Evolutionary conservation across 2,888 invertebrate genomes (phyloP), one percentile per base, ranked within the genome.

Genomic region (Dinocampus coccinellae): DNA sequence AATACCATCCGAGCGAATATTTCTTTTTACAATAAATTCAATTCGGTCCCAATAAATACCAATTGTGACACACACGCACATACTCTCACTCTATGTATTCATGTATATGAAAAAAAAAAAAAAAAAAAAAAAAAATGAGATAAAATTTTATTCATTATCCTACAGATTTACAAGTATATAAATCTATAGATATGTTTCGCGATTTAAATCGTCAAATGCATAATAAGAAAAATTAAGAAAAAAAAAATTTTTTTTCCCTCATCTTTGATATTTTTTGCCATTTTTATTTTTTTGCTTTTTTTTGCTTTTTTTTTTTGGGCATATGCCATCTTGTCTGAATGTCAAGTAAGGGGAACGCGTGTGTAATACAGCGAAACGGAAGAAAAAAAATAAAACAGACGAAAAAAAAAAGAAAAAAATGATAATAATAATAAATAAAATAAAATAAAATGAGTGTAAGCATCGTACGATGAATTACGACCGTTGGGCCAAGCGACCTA

Each of bases 391-490:
- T 11, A 39, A 39, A 39, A 13, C 39, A 13, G n/a, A 13, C 39
- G n/a, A 57, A 60, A 24, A 57, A 22, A 63, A 33, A 33, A 62
- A n/a, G 11, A 55, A 60, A 64, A 73, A 34, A 29, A 53, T 64
- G 57, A 62, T 58, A 65, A 64, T 20, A 66, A 53, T 61, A 65
- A 22, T 67, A 29, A n/a, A n/a, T n/a, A n/a, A n/a, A n/a, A n/a
- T n/a, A n/a, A n/a, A n/a, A n/a, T n/a, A n/a, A n/a, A n/a, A n/a
- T n/a, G n/a, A n/a, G 58, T 80, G 82, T 79, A 75, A 73, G 76
- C 71, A 72, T 16, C 76, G 79, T 79, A 84, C 85, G 85, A 87
- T 87, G 87, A 87, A 80, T 87, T 87, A 87, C 87, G 87, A 87
- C 85, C 87, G 65, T 70, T 86, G 87, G 86, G 87, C 84, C 85